Evolutionary conservation across 2,888 invertebrate genomes (phyloP), one percentile per base, ranked within the genome.

Genomic region (Rhagophthalmus giganteus): DNA sequence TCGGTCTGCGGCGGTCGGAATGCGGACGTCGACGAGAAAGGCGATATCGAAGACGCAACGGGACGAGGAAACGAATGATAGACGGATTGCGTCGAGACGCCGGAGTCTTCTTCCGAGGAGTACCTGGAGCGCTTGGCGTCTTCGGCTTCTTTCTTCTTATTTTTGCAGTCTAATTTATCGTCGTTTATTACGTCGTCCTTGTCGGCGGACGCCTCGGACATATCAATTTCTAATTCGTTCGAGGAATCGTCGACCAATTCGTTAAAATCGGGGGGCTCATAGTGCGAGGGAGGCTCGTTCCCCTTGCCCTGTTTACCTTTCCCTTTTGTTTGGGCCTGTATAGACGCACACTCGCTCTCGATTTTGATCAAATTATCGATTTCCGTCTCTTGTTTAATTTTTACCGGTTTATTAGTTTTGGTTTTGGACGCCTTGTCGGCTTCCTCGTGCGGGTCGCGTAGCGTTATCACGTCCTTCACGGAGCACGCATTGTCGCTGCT

Each of bases 11-110:
- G 89, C 6, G 89, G 90, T 66, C 89, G 85, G 69, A 91, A 90
- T 1, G 90, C 90, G 0, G 90, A 90, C 38, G 86, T 83, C 14
- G 85, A 83, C 1, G 87, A 86, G 67, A 87, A 88, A n/a, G 86
- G 82, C 30, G 81, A 71, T 35, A 81, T 73, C 40, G 79, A 76
- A 2, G 81, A 79, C 6, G 80, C 78, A 3, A 79, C 44, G 11
- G 64, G 62, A 42, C 61, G 53, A n/a, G 61, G 56, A 48, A 63
- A 63, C 78, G 59, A 79, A 78, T 57, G 74, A 58, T 40, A 67
- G 63, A 32, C 48, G 66, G 64, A 27, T 41, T 38, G 52, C 45
- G 44, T 27, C 40, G 45, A 51, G 40, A 28, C 54, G 27, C 39
- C 31, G 30, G 56, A 34, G 8, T 60, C 57, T 28, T 55, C 54